Percentiles rank a stretch among this genome's conserved stretches.
Evolutionary conservation across 2,797 vertebrate species (phyloP).

Genomic region (Lerista edwardsae): DNA sequence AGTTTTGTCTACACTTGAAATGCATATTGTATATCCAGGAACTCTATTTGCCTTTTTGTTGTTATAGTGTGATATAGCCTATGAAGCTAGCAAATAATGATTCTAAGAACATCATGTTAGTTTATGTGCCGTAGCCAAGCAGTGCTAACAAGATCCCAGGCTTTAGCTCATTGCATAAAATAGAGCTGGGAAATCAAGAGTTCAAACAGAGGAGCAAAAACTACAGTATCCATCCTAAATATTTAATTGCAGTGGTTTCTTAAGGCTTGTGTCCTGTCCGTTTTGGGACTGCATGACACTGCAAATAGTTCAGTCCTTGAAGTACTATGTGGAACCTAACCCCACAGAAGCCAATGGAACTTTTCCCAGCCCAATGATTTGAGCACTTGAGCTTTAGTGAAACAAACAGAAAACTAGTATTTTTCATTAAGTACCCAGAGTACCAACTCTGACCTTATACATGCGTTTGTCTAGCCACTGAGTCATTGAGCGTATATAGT

Average conservation of each 20-base stretch:
- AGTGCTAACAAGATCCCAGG: not conserved
- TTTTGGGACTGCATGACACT: constrained; percentile 36
- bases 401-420: constrained; percentile 33
- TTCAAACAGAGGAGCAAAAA: not conserved
- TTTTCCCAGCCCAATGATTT: not conserved
- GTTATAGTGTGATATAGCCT: not conserved
- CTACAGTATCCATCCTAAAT: constrained; percentile 36
- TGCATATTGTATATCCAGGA: not conserved
- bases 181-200: not conserved
- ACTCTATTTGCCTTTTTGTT: constrained; percentile 16
- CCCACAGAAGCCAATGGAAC: not conserved
- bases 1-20: constrained; percentile 28
- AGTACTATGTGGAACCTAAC: not conserved
- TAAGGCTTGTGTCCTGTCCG: constrained; percentile 6
- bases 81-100: not conserved
- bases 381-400: constrained; percentile 2
- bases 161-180: not conserved
- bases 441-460: constrained; percentile 56
- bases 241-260: constrained; percentile 39
- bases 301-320: not conserved
- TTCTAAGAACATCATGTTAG: constrained; percentile 1
- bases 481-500: constrained; percentile 76
- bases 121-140: constrained; percentile 4
- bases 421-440: constrained; percentile 52
- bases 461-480: constrained; percentile 67